These are phyloP conservation scores for Drosophila mayaguana DNA, from an alignment of 2,888 invertebrate genomes.

Conservation along the genomic window DNA sequence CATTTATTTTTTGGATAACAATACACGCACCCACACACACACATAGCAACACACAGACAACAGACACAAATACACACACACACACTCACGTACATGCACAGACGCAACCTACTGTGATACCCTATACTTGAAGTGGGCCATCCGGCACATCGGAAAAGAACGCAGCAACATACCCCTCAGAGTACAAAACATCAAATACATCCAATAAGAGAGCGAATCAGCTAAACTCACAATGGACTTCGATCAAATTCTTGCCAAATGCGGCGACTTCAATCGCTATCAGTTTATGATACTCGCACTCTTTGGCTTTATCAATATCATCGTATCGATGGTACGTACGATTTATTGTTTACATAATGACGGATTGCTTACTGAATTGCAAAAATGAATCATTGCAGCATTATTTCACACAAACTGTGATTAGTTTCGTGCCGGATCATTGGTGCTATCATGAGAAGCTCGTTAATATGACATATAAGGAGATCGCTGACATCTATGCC, in stretches of 20 bases:
- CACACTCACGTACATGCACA: conserved; percentile 19
- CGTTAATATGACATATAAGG: conserved; percentile 83
- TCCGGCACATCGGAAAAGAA: conserved; percentile 8
- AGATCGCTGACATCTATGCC: conserved; percentile 83
- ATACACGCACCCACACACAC: conserved; percentile 15
- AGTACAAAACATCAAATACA: conserved; percentile 29
- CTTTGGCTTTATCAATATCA: conserved; percentile 87
- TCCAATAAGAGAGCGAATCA: not conserved
- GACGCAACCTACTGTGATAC: conserved; percentile 66
- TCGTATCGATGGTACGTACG: conserved; percentile 85
- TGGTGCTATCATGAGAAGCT: conserved; percentile 85
- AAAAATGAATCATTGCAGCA: conserved; percentile 73
- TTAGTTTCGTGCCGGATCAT: conserved; percentile 86
- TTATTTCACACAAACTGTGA: conserved; percentile 88
- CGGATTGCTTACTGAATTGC: not conserved
- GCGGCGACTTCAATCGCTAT: conserved; percentile 87
- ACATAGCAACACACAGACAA: conserved; percentile 1
- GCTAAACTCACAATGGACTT: conserved; percentile 83
- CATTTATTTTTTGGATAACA: conserved; percentile 43
- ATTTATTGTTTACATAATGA: not conserved
- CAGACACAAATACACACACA: not conserved
- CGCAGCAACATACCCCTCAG: conserved; percentile 4
- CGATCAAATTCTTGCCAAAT: conserved; percentile 86
- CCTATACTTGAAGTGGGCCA: conserved; percentile 18
- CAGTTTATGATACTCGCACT: conserved; percentile 86